phyloP scores from a whole-genome alignment of 2,797 vertebrate species.

The Lithobates sylvaticus region DNA sequence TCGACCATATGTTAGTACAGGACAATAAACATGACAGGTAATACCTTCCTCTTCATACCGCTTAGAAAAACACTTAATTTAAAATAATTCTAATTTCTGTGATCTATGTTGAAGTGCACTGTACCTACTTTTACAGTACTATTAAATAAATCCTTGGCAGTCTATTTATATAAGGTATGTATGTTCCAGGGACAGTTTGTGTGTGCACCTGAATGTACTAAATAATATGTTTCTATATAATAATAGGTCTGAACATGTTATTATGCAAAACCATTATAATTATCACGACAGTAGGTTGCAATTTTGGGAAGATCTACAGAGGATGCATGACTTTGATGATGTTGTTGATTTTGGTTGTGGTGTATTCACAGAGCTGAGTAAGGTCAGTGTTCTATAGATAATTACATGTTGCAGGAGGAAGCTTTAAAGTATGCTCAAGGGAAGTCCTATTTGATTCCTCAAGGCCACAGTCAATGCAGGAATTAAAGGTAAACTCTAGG shows the following conservation, averaged over 20 bases:
- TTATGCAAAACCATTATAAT: conserved; percentile 30
- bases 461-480: not conserved
- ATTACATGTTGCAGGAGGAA: not conserved
- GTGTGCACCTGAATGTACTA: not conserved
- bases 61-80: not conserved
- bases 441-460: not conserved
- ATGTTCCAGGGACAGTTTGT: not conserved
- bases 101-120: not conserved
- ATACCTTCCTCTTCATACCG: too few species aligned
- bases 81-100: not conserved
- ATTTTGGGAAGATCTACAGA: not conserved
- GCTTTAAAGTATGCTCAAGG: not conserved
- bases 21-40: too few species aligned
- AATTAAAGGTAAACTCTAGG: not conserved
- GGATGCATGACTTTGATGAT: not conserved
- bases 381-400: not conserved
- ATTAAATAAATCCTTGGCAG: not conserved
- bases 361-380: not conserved
- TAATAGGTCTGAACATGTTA: not conserved
- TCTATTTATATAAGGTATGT: not conserved
- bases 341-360: not conserved
- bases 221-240: not conserved
- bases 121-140: not conserved
- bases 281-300: not conserved
- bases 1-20: too few species aligned